A percentile compares a stretch with the other conserved stretches of the same genome.
Evolutionary conservation across 1,140 invertebrate genomes (phyloP).

Genomic region (Latrodectus geometricus): DNA sequence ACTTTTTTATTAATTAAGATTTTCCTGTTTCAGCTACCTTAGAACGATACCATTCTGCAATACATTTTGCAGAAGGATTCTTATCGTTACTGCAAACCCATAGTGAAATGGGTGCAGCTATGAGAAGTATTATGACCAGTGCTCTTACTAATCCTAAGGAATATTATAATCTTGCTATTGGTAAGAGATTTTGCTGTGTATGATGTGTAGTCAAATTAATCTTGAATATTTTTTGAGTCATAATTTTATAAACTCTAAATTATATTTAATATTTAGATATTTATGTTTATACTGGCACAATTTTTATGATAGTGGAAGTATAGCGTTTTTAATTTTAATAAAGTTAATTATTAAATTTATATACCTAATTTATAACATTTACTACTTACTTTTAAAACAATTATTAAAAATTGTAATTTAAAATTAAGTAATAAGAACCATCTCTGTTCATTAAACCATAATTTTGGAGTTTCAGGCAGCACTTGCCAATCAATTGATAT

Average conservation of each 20-base stretch:
- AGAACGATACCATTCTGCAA: conserved; percentile 68
- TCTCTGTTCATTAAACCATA: too few relatives aligned
- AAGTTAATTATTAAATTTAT: too few relatives aligned
- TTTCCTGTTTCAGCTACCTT: conserved; percentile 22
- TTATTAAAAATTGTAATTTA: too few relatives aligned
- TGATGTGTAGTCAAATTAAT: neutral
- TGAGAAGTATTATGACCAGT: conserved; percentile 91
- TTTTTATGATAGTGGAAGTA: too few relatives aligned
- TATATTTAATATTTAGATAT: too few relatives aligned
- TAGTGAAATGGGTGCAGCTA: conserved; percentile 93
- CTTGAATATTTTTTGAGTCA: neutral
- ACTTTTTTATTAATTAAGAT: neutral
- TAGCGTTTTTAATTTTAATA: too few relatives aligned
- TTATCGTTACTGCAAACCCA: conserved; percentile 90
- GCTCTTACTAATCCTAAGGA: conserved; percentile 82
- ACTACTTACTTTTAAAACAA: too few relatives aligned
- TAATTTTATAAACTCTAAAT: neutral
- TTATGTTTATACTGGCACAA: neutral
- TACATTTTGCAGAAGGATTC: conserved; percentile 85
- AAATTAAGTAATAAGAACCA: too few relatives aligned
- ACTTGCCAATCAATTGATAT: too few relatives aligned
- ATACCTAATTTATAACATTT: too few relatives aligned
- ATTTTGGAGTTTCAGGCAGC: too few relatives aligned
- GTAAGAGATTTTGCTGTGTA: conserved; percentile 33
- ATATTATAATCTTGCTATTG: conserved; percentile 63